Base-by-base conservation (phyloP, 2,797 vertebrate species). In the Smutsia gigantea region DNA sequence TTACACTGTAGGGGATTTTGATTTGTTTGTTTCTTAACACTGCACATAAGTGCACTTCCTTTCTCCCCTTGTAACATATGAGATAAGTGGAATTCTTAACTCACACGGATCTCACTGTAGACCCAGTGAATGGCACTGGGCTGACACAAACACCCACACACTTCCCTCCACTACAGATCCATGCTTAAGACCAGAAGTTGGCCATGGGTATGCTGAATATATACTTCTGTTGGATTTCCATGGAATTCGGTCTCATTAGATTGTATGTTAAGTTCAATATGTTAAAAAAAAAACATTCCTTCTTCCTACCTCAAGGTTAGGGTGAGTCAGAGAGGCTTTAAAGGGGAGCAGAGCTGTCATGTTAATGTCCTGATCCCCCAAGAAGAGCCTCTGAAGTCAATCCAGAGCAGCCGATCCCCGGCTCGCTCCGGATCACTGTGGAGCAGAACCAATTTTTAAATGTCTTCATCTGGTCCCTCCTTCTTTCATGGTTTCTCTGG, bases 391-490 rank as follows among this genome's bases (percentile, higher is more conserved):
- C 61, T 71, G 8, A 31, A 93, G 55, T 66, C 84, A 90, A 63
- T 79, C 87, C 78, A 3, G 46, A 86, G 69, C 92, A 93, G 96
- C 88, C 11, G 29, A 95, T 95, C 71, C 96, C 94, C 79, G 92
- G 95, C 88, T 94, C 77, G 88, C 93, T 78, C 97, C 19, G 3
- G 95, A 97, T 96, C 96, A 66, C 84, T 3, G 92, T 97, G 97
- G 97, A 97, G 97, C 94, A 90, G 97, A 94, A 97, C 94, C 97
- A 97, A 97, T 88, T 97, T 98, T 95, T 97, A 97, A 98, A 97
- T 98, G 97, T 98, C 97, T 97, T 98, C 98, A 98, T 98, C 97
- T 98, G 98, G 98, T 98, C 98, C 97, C 98, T 97, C 97, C 98
- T 92, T 96, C 97, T 97, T 97, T 93, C 93, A 88, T 96, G 96